Evolutionary conservation across 2,888 invertebrate genomes (phyloP).

Genomic region (Nemapogon koenigi): DNA sequence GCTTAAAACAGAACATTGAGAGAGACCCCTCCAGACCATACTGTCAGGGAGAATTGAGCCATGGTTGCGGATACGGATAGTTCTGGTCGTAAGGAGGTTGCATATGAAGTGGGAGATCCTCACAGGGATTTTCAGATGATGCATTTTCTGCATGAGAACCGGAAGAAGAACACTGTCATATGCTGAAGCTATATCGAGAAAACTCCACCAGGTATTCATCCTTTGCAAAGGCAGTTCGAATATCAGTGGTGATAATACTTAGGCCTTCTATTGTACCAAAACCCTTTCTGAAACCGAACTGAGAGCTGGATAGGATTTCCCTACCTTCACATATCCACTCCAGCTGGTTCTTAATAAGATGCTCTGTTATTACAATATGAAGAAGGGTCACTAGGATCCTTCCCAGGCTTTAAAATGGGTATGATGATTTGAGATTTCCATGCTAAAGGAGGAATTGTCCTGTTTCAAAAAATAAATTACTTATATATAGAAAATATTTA

Average conservation of each 20-base stretch:
- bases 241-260: slow-evolving; percentile 18
- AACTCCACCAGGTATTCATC: slow-evolving; percentile 17
- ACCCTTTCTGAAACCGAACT: slow-evolving; percentile 21
- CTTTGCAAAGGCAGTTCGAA: slow-evolving; percentile 14
- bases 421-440: slow-evolving; percentile 20
- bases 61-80: no score
- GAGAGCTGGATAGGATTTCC: slow-evolving; percentile 12
- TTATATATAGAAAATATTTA: no score
- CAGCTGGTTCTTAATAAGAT: slow-evolving; percentile 18
- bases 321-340: slow-evolving; percentile 19
- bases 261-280: slow-evolving; percentile 21
- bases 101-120: slow-evolving; percentile 16
- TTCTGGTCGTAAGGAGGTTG: slow-evolving; percentile 14
- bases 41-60: not conserved
- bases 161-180: slow-evolving; percentile 20
- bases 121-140: slow-evolving; percentile 18
- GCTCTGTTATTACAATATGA: slow-evolving; percentile 18
- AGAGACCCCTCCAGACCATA: slow-evolving; percentile 19
- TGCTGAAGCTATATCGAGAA: slow-evolving; percentile 20
- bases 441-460: not conserved
- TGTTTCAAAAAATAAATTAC: not conserved
- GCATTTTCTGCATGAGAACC: slow-evolving; percentile 18
- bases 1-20: slow-evolving; percentile 19
- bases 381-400: slow-evolving; percentile 13
- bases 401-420: slow-evolving; percentile 19